phyloP scores from a whole-genome alignment of 2,888 invertebrate genomes.

The Yponomeuta plumbellus region DNA sequence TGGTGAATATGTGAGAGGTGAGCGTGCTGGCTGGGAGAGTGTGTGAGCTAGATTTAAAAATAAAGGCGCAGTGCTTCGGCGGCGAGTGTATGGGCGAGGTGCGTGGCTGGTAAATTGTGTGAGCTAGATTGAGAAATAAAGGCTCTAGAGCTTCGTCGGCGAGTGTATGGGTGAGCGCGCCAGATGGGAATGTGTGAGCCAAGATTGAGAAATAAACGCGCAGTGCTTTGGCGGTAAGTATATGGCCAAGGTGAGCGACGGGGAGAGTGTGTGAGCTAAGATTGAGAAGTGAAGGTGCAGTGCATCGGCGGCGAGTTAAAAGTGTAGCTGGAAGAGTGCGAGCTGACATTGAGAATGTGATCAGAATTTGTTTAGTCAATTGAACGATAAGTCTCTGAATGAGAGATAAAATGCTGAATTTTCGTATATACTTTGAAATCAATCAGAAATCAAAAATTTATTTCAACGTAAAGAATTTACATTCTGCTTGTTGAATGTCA shows the following conservation, averaged over 20 bases:
- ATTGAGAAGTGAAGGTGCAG: constrained; percentile 85
- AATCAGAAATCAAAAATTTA: no score
- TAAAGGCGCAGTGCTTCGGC: constrained; percentile 98
- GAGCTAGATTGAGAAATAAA: constrained; percentile 84
- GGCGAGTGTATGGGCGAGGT: constrained; percentile 98
- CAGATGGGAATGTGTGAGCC: no score
- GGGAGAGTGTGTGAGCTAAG: no score
- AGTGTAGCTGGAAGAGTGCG: not conserved
- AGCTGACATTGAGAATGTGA: not conserved
- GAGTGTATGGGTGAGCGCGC: constrained; percentile 93
- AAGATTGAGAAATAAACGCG: constrained; percentile 87
- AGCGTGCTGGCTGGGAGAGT: no score
- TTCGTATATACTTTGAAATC: no score
- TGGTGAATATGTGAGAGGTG: constrained; percentile 95
- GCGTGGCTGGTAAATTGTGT: no score
- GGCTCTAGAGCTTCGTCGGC: constrained; percentile 97
- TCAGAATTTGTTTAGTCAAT: no score
- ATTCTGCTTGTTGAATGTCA: no score
- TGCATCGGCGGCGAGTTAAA: constrained; percentile 99
- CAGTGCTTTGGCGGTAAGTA: constrained; percentile 99
- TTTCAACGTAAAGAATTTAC: no score
- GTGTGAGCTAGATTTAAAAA: constrained; percentile 70
- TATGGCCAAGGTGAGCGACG: constrained; percentile 86
- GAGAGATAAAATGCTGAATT: no score
- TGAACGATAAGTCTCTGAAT: no score